phyloP scores from a whole-genome alignment of 37 sponge, comb jelly and placozoan genomes.

The Oscarella lobularis region DNA sequence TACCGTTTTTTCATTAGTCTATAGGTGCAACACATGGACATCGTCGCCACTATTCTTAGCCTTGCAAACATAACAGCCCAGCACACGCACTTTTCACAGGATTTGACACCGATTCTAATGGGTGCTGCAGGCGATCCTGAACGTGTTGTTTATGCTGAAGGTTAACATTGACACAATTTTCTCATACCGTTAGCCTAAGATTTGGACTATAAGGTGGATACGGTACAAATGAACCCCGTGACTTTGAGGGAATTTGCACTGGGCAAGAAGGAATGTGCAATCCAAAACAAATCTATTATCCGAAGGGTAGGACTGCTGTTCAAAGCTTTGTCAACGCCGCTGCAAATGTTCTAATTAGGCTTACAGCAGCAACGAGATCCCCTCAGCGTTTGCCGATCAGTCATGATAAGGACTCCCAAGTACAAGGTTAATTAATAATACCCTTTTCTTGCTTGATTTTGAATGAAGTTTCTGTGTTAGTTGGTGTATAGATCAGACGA shows the following conservation, averaged over 20 bases:
- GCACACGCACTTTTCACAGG: not conserved
- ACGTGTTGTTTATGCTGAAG: not conserved
- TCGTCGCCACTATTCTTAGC: not conserved
- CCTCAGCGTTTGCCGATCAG: not conserved
- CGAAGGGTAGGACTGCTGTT: not conserved
- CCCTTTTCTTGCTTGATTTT: not conserved
- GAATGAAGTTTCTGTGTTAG: not conserved
- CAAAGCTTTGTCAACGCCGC: too few species aligned
- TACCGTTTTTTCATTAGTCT: not conserved
- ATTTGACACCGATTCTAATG: not conserved
- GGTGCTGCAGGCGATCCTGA: not conserved
- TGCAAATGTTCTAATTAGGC: too few species aligned
- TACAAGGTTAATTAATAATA: too few species aligned
- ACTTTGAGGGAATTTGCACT: not conserved
- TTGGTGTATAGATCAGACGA: not conserved
- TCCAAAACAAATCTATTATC: not conserved
- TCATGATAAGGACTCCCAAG: not conserved
- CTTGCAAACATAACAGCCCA: not conserved
- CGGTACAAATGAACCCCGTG: not conserved
- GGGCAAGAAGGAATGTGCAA: not conserved
- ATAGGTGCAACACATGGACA: not conserved
- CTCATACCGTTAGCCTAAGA: too few species aligned
- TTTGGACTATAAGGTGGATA: too few species aligned
- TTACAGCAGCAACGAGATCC: not conserved
- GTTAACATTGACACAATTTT: too few species aligned